phyloP scores from a whole-genome alignment of 2,888 invertebrate species.

The Cataglyphis rosenhaueri region DNA sequence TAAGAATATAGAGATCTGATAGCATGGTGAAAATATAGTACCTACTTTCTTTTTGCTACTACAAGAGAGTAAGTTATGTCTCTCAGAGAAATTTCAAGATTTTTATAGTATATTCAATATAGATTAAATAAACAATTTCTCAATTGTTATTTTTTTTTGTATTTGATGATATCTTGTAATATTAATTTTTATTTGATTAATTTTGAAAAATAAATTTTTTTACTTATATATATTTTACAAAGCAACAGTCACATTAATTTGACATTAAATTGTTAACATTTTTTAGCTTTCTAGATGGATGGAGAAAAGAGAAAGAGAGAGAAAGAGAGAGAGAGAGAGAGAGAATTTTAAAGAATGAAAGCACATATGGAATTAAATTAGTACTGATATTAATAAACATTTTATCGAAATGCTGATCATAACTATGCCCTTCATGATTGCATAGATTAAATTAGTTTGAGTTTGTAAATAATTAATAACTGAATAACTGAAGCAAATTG shows the following conservation, averaged over 20 bases:
- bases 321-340: not conserved
- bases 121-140: not conserved
- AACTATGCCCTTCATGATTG: not conserved
- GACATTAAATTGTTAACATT: not conserved
- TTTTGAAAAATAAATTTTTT: not conserved
- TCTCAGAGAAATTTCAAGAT: not conserved
- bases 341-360: not conserved
- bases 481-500: slow-evolving; percentile 1
- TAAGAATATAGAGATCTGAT: not conserved
- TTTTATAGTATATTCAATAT: not conserved
- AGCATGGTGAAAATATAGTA: not conserved
- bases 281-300: not conserved
- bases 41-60: not conserved
- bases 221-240: not conserved
- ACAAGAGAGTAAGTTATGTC: not conserved
- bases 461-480: slow-evolving; percentile 33
- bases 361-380: not conserved
- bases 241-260: not conserved
- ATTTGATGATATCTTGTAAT: not conserved
- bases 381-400: not conserved
- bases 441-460: slow-evolving; percentile 26
- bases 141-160: not conserved
- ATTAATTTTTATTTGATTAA: not conserved
- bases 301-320: not conserved
- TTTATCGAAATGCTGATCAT: not conserved